These are phyloP conservation scores for Hippopotamyrus pictus DNA, from an alignment of 2,797 vertebrate species.

Conservation along the genomic window DNA sequence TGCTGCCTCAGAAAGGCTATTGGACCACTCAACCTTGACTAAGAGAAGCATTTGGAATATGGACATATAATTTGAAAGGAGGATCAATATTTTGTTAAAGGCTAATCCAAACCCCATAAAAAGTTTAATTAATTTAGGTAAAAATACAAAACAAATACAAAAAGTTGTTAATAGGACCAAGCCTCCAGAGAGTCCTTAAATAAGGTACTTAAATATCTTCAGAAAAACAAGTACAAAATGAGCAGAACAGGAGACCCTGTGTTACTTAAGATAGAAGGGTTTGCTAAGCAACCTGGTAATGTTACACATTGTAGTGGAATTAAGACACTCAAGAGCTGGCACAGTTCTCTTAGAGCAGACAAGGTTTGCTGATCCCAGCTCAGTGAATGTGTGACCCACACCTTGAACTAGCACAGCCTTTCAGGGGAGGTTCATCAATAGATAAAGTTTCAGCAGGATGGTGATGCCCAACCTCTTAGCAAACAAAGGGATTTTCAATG, in stretches of 20 bases:
- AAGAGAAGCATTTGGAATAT: background rate
- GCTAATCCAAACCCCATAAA: background rate
- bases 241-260: background rate
- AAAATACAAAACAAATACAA: background rate
- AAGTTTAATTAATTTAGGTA: background rate
- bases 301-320: slow-evolving; percentile 5
- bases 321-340: background rate
- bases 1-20: background rate
- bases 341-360: background rate
- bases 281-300: slow-evolving; percentile 1
- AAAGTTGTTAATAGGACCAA: background rate
- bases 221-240: background rate
- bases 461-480: slow-evolving; percentile 44
- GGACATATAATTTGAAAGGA: background rate
- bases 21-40: background rate
- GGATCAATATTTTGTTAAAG: background rate
- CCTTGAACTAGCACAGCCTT: background rate
- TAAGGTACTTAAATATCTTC: background rate
- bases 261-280: background rate
- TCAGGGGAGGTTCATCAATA: slow-evolving; percentile 26
- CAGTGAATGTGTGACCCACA: background rate
- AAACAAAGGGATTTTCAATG: slow-evolving; percentile 55
- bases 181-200: background rate
- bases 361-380: background rate
- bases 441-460: slow-evolving; percentile 44